Evolutionary conservation across 2,888 invertebrate genomes (phyloP), one percentile per base, ranked within the genome.

Genomic region (Oscheius onirici): DNA sequence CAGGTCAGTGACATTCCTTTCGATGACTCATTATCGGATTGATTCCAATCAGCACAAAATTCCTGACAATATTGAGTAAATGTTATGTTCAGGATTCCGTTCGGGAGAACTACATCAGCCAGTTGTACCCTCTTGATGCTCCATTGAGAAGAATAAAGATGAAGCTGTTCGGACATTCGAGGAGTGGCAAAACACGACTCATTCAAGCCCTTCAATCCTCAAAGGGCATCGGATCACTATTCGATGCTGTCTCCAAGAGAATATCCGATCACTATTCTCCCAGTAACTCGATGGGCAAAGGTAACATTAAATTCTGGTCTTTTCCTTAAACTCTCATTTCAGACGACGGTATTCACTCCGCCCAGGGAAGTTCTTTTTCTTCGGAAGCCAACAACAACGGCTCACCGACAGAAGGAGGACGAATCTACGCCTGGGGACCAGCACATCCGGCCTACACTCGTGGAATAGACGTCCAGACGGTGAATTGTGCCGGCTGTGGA

Each of bases 161-260:
- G 70, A 91, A 93, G 80, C 87, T 93, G 57, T 90, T 93, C 81
- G 93, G 93, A 0, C 91, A 92, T 83, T 92, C 92, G 66, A 92
- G 92, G 80, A 76, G 76, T 43, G 83, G 83, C 46, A 78, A 84
- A 34, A 77, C 84, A 43, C 71, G 79, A 24, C 70, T 80, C 3
- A 71, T 74, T 17, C 79, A 75, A 66, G 77, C 76, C 2, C 70
- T 75, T 22, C 77, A 71, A 41, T 79, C 75, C 11, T 70, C 78
- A 0, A 66, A 80, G 24, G 82, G 81, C 24, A 80, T 83, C 24
- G 74, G 81, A 2, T 71, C 76, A 51, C 52, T 86, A 17, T 78
- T 85, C 46, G 85, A 82, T 49, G 84, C 86, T 2, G 83, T 87
- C n/a, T 81, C 83, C 1, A 73, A 85, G 3, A 63, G 86, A 24